Percentiles rank a stretch among this genome's conserved stretches.
These are phyloP conservation scores for Gouania willdenowi DNA, from an alignment of 2,797 vertebrate species.

Conservation along the genomic window DNA sequence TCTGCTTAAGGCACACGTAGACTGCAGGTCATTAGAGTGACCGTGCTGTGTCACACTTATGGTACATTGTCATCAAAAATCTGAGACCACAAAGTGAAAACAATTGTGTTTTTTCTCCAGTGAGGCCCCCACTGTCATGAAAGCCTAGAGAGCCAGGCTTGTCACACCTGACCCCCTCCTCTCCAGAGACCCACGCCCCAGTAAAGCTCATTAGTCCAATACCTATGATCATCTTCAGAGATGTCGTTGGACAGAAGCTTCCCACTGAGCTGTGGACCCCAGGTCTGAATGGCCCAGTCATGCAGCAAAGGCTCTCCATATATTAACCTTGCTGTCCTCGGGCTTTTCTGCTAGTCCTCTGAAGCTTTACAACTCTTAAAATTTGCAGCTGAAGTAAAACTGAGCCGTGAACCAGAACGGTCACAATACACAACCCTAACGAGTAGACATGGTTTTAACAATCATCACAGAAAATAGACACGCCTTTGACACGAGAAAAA, in stretches of 20 bases:
- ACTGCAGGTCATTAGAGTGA: conserved; percentile 69
- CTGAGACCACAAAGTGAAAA: conserved; percentile 61
- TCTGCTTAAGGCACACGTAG: conserved; percentile 73
- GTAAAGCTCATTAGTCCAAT: conserved; percentile 81
- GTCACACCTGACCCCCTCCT: conserved; percentile 62
- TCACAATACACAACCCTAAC: conserved; percentile 12
- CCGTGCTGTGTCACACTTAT: conserved; percentile 67
- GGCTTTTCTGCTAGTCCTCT: conserved; percentile 49
- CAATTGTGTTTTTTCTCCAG: conserved; percentile 63
- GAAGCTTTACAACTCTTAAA: conserved; percentile 50
- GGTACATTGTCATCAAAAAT: conserved; percentile 65
- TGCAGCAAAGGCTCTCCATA: conserved; percentile 72
- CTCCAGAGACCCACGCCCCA: conserved; percentile 66
- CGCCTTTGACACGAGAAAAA: too few species aligned
- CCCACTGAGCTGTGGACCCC: conserved; percentile 62
- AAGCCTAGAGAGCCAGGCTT: conserved; percentile 53
- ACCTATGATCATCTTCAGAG: conserved; percentile 76
- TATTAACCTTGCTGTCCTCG: conserved; percentile 66
- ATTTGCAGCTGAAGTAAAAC: conserved; percentile 18
- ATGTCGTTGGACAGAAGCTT: conserved; percentile 72
- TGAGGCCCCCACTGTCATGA: conserved; percentile 52
- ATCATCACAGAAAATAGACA: not conserved
- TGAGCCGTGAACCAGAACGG: conserved; percentile 9
- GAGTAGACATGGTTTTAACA: not conserved
- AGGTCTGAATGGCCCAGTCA: conserved; percentile 70